phyloP scores from a whole-genome alignment of 2,113 vertebrate species.

The Hoplias malabaricus region DNA sequence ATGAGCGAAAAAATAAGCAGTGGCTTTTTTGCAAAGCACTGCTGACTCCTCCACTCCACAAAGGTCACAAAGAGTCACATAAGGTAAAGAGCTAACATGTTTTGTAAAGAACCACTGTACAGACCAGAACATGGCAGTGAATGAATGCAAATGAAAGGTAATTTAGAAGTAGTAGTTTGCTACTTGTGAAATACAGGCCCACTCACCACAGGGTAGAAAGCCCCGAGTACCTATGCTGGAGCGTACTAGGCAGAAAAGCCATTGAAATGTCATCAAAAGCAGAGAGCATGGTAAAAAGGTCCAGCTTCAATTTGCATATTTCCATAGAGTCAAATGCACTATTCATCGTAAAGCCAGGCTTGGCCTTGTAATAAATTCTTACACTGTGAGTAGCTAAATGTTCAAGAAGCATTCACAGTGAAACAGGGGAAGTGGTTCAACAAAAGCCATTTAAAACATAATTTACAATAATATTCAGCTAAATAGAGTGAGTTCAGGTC shows the following conservation, averaged over 20 bases:
- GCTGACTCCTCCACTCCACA: conserved; percentile 1
- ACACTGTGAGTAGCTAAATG: not conserved
- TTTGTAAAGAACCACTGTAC: not conserved
- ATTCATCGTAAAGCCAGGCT: not conserved
- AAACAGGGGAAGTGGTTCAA: not conserved
- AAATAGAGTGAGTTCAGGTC: not conserved
- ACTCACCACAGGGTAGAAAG: not conserved
- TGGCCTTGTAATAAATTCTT: not conserved
- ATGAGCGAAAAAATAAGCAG: not conserved
- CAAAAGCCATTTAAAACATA: not conserved
- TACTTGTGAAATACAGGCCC: not conserved
- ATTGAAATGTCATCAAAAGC: not conserved
- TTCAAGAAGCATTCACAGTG: not conserved
- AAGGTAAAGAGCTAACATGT: conserved; percentile 22
- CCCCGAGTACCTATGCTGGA: not conserved
- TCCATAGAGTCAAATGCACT: not conserved
- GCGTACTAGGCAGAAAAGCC: not conserved
- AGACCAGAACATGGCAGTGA: not conserved
- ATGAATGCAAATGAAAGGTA: not conserved
- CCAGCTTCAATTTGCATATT: not conserved
- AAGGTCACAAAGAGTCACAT: conserved; percentile 23
- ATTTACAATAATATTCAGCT: not conserved
- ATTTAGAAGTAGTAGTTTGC: not conserved
- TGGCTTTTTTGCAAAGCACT: not conserved
- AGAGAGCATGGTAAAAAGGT: not conserved